Conservation (phyloP, 2,888 invertebrate genomes). For the Xanthia icteritia region DNA sequence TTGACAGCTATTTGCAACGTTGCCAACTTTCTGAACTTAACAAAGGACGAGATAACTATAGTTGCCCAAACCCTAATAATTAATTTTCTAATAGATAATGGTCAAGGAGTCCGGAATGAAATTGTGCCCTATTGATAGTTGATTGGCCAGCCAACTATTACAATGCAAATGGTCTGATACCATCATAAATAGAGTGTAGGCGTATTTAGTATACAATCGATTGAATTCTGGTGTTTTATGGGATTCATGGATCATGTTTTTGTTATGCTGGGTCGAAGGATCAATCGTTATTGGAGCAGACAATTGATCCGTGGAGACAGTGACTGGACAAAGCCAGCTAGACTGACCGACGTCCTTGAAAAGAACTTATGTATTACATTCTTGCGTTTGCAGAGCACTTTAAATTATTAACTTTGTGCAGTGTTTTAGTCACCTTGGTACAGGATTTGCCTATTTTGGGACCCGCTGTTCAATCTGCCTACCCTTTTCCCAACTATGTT, state of each 20-base stretch:
- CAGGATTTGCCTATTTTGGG: not conserved
- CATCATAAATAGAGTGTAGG: not conserved
- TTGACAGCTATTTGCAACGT: not conserved
- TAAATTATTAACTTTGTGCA: not conserved
- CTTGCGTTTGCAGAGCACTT: not conserved
- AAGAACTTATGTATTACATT: not conserved
- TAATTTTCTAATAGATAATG: not conserved
- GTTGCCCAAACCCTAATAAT: not conserved
- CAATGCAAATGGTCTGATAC: slow-evolving; percentile 1
- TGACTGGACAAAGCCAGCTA: not conserved
- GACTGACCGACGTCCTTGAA: not conserved
- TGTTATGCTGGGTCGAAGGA: not conserved
- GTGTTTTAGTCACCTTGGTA: not conserved
- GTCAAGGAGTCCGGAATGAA: not conserved
- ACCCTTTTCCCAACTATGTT: not conserved
- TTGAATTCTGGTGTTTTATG: not conserved
- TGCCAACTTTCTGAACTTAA: not conserved
- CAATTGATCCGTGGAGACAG: not conserved
- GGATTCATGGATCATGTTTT: not conserved
- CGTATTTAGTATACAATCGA: not conserved
- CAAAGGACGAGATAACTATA: not conserved
- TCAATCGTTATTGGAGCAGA: not conserved
- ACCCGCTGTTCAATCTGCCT: not conserved
- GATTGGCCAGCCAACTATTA: not conserved
- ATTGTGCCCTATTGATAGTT: not conserved